Evolutionary conservation across 2,888 invertebrate genomes (phyloP).

Genomic region (Tinea pellionella): DNA sequence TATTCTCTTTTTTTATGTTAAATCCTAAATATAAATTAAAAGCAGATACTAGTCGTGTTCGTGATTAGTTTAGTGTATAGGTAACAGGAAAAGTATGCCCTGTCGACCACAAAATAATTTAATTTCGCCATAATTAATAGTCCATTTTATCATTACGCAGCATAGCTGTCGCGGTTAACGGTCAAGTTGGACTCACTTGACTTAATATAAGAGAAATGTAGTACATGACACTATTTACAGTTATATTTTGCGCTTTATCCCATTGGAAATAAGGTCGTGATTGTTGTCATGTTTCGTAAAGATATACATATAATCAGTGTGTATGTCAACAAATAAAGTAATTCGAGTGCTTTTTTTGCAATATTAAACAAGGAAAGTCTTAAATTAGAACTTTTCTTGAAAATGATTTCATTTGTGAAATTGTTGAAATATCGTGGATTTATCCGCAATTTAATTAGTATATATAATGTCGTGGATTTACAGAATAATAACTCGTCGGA

Average conservation of each 20-base stretch:
- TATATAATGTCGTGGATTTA: too few species aligned
- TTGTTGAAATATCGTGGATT: too few species aligned
- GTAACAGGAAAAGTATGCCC: too few species aligned
- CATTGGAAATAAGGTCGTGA: not conserved
- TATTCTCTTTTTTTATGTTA: too few species aligned
- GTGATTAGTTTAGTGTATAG: too few species aligned
- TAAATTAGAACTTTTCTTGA: not conserved
- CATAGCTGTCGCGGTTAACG: slow-evolving; percentile 8
- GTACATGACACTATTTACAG: not conserved
- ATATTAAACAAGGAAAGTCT: not conserved
- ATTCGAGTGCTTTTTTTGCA: not conserved
- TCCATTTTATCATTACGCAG: not conserved
- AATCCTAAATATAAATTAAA: too few species aligned
- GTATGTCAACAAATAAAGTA: not conserved
- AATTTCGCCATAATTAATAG: not conserved
- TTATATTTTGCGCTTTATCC: not conserved
- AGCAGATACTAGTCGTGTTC: too few species aligned
- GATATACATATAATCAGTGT: not conserved
- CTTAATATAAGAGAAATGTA: not conserved
- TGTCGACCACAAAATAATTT: too few species aligned
- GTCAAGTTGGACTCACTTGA: slow-evolving; percentile 8
- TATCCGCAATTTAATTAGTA: too few species aligned
- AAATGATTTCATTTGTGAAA: too few species aligned
- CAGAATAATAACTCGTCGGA: too few species aligned
- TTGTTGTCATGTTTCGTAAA: not conserved